Evolutionary conservation across 2,797 vertebrate species (phyloP).

Genomic region (Enteromius fasciolatus): DNA sequence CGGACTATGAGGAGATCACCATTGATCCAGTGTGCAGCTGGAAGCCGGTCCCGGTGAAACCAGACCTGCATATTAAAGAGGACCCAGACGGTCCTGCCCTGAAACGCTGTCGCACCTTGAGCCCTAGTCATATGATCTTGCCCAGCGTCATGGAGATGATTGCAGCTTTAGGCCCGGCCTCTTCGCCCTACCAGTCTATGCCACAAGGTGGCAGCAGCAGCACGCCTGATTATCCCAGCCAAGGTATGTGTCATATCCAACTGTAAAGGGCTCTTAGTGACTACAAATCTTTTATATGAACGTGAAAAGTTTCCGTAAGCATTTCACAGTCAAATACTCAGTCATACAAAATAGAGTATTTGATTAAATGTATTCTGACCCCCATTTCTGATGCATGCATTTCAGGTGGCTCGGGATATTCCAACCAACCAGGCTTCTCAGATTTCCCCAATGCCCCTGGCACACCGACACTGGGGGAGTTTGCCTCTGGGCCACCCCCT

Average conservation of each 20-base stretch:
- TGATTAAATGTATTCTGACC: background rate
- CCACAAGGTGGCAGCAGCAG: constrained; percentile 73
- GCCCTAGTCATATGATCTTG: constrained; percentile 91
- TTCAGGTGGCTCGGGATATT: constrained; percentile 81
- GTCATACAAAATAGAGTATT: background rate
- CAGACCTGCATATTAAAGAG: constrained; percentile 91
- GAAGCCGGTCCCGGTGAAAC: constrained; percentile 93
- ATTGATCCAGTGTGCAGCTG: constrained; percentile 95
- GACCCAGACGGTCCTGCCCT: constrained; percentile 88
- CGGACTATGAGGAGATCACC: constrained; percentile 95
- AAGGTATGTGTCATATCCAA: constrained; percentile 67
- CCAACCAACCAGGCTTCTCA: constrained; percentile 81
- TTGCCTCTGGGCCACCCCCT: constrained; percentile 71
- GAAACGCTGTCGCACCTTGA: constrained; percentile 92
- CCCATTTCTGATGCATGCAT: constrained; percentile 37
- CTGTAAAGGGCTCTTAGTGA: background rate
- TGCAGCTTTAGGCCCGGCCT: constrained; percentile 86
- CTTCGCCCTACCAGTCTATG: constrained; percentile 81
- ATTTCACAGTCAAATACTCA: background rate
- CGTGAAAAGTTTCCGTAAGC: background rate
- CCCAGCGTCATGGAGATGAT: constrained; percentile 98
- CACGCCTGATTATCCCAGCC: constrained; percentile 80
- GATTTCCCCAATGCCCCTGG: constrained; percentile 85
- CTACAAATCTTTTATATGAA: background rate
- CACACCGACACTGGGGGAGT: constrained; percentile 82